Percentiles rank a stretch among this genome's conserved stretches.
phyloP scores from a whole-genome alignment of 1,140 invertebrate genomes.

The Papilio machaon region DNA sequence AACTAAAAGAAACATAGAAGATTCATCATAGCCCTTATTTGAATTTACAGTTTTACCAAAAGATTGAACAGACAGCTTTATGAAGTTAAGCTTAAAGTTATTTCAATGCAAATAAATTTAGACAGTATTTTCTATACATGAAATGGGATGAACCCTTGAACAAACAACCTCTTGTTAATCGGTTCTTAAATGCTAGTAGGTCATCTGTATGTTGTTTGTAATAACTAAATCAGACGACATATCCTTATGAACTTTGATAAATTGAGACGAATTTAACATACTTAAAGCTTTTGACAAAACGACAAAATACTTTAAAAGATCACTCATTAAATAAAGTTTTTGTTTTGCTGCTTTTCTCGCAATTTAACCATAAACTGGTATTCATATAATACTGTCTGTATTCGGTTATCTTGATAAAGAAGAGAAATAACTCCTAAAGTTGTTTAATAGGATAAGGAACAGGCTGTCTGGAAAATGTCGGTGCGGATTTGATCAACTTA shows the following conservation, averaged over 20 bases:
- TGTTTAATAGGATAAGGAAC: conserved; percentile 31
- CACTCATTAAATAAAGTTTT: not conserved
- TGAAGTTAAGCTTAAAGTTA: not conserved
- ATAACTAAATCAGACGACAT: not conserved
- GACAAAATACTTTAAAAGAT: not conserved
- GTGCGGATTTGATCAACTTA: conserved; percentile 27
- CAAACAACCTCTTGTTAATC: not conserved
- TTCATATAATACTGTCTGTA: not conserved
- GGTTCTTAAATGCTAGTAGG: not conserved
- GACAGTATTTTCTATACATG: not conserved
- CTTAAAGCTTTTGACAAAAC: not conserved
- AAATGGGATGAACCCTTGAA: not conserved
- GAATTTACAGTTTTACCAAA: not conserved
- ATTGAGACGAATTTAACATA: too few relatives aligned
- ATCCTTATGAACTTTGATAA: too few relatives aligned
- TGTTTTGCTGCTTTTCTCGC: too few relatives aligned
- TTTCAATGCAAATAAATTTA: not conserved
- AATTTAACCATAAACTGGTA: not conserved
- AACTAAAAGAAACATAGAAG: not conserved
- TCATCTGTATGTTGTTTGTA: not conserved
- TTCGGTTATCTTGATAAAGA: not conserved
- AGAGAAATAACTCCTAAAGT: conserved; percentile 20
- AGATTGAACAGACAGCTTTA: not conserved
- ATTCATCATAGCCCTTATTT: too few relatives aligned
- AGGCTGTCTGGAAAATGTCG: conserved; percentile 36